Conservation (phyloP, 2,888 invertebrate genomes). For the Sericinus montela region DNA sequence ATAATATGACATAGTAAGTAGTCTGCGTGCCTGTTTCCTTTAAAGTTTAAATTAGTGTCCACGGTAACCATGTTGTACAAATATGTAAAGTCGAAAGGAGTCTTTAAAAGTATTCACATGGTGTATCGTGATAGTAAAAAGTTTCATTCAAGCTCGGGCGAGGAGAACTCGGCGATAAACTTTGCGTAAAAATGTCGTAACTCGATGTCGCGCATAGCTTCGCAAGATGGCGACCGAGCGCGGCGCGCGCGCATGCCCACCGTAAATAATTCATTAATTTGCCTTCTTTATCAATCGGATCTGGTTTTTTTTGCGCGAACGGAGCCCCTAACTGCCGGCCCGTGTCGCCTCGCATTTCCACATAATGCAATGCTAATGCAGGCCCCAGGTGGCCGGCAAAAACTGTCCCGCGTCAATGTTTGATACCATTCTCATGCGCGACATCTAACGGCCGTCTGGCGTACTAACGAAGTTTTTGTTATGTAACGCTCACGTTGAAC, state of each 20-base stretch:
- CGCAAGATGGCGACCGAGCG: slow-evolving; percentile 25
- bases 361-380: slow-evolving; percentile 36
- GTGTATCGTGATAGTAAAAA: slow-evolving; percentile 8
- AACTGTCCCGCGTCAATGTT: slow-evolving; percentile 26
- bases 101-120: background rate
- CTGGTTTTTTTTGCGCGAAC: slow-evolving; percentile 10
- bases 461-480: slow-evolving; percentile 19
- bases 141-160: slow-evolving; percentile 16
- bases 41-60: background rate
- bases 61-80: background rate
- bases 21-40: background rate
- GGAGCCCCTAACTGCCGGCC: slow-evolving; percentile 23
- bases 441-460: slow-evolving; percentile 22
- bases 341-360: slow-evolving; percentile 25
- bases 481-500: slow-evolving; percentile 4
- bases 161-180: slow-evolving; percentile 9
- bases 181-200: slow-evolving; percentile 18
- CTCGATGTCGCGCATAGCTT: slow-evolving; percentile 18
- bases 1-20: background rate
- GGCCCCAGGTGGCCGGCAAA: slow-evolving; percentile 35
- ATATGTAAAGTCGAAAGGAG: slow-evolving; percentile 3
- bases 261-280: slow-evolving; percentile 54
- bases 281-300: slow-evolving; percentile 34
- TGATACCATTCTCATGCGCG: slow-evolving; percentile 28
- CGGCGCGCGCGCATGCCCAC: slow-evolving; percentile 27